Base-by-base conservation (phyloP, 2,113 vertebrate species). In the Pseudolaguvia tuberculata region DNA sequence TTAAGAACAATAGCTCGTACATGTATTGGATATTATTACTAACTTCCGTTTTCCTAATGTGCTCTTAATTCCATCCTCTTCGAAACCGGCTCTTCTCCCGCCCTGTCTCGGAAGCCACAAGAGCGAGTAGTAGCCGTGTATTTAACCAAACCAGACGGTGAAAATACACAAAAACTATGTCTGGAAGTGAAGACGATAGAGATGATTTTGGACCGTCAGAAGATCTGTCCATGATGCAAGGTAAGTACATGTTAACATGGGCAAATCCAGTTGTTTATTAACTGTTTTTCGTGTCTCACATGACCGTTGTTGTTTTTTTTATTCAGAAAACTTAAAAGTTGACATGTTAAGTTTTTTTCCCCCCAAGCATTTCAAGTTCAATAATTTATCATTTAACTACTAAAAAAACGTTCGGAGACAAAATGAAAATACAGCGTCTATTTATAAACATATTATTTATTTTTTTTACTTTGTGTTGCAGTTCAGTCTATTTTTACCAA, bases 131-230 rank as follows among this genome's bases (percentile, higher is more conserved):
- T 25, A 31, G 35, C 5, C 51, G 77, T 47, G 45, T 66, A 45
- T 73, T 76, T 59, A 66, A 20, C 73, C 77, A 35, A 31, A 77
- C 45, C 42, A 74, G 51, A 69, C 68, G 65, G 74, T 68, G 74
- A 45, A 62, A 21, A 68, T 56, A 70, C 23, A 73, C 31, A 45
- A 21, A 25, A 25, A 72, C 67, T 65, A 92, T 92, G 91, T 92
- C 91, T 85, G 89, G 88, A 77, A 91, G 89, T 77, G 91, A 92
- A 27, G 91, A 92, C 10, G 90, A 91, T 39, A 83, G 89, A 59
- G 87, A 91, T 20, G 89, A 91, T 39, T 90, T 88, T 18, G 87
- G 87, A 85, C 80, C 85, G 66, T 75, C 82, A 4, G 89, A 87
- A 39, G 87, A 88, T 52, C 88, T 89, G 27, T 77, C 81, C 4